Percentiles rank a stretch among this genome's conserved stretches.
Conservation (phyloP, 1,140 invertebrate species). For the Caenorhabditis latens region DNA sequence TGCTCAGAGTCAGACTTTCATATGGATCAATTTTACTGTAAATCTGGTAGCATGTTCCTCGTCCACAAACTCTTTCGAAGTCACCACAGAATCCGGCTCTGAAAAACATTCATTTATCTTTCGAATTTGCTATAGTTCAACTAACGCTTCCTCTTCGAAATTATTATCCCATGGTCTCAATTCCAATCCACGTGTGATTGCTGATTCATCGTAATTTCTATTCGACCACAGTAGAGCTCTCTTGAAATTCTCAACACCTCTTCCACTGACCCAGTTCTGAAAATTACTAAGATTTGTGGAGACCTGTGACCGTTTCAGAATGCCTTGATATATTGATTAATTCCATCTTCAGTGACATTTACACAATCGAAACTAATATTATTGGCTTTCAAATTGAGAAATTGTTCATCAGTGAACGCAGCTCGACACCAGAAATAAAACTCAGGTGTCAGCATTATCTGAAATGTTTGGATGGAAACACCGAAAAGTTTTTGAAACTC, state of each 20-base stretch:
- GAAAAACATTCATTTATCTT: background rate
- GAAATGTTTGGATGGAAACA: background rate
- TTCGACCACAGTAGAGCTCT: background rate
- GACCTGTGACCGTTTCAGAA: too few species aligned
- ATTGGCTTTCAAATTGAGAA: background rate
- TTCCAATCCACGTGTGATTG: background rate
- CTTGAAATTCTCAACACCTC: background rate
- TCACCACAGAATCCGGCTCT: conserved; percentile 3
- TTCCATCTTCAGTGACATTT: background rate
- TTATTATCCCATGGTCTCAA: background rate
- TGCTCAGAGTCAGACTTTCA: background rate
- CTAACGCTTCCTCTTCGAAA: background rate
- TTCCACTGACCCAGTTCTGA: background rate
- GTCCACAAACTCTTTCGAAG: conserved; percentile 2
- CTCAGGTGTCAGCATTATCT: background rate
- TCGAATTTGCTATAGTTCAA: background rate
- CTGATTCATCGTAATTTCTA: background rate
- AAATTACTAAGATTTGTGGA: too few species aligned
- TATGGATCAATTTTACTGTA: conserved; percentile 6
- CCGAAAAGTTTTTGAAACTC: background rate
- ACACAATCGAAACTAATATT: background rate
- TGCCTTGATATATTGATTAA: background rate
- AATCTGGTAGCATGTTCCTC: background rate
- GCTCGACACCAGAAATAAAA: background rate
- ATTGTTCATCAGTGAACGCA: background rate